Evolutionary conservation across 1,140 invertebrate genomes (phyloP).

Genomic region (Drosophila sproati): DNA sequence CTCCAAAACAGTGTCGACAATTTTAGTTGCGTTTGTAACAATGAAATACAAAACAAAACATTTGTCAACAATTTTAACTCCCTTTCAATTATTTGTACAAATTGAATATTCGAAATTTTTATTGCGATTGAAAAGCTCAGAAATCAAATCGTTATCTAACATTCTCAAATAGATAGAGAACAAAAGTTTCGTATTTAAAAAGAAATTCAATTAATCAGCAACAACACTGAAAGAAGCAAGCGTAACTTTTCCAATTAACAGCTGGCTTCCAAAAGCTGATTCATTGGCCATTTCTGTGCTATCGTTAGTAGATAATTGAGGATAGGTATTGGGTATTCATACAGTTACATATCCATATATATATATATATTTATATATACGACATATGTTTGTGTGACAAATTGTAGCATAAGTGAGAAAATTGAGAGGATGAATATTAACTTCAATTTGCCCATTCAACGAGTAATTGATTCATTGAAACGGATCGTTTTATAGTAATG

Average conservation of each 20-base stretch:
- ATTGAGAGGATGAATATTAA: neutral
- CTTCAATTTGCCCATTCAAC: neutral
- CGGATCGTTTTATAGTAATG: no score
- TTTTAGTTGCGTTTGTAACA: neutral
- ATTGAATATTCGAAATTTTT: no score
- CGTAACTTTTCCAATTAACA: conserved; percentile 27
- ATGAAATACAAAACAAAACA: no score
- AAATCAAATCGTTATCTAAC: no score
- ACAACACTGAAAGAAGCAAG: conserved; percentile 31
- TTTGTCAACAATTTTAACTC: no score
- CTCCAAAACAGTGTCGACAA: conserved; percentile 1
- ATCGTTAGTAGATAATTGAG: neutral
- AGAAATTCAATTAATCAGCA: neutral
- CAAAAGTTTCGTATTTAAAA: no score
- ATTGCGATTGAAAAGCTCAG: no score
- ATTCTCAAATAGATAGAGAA: no score
- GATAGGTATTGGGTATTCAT: neutral
- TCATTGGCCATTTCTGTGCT: neutral
- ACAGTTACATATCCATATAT: neutral
- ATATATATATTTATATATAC: neutral
- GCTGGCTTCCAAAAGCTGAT: conserved; percentile 15
- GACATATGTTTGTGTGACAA: no score
- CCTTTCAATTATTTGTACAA: no score
- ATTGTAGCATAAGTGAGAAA: no score
- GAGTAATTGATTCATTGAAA: no score